Evolutionary conservation across 2,888 invertebrate genomes (phyloP).

Genomic region (Hypercompe scribonia): DNA sequence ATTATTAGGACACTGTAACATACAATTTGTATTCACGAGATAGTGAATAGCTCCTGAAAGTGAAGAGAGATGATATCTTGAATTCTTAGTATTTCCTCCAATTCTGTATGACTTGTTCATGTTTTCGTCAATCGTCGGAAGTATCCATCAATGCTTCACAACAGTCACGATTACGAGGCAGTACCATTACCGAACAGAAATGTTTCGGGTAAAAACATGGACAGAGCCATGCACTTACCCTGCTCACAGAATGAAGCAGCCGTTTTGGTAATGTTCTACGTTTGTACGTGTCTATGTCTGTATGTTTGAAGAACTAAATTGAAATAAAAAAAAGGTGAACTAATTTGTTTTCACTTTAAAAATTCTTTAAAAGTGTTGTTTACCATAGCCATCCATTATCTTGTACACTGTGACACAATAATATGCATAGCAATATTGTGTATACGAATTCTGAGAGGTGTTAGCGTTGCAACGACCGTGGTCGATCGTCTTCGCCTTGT

Average conservation of each 20-base stretch:
- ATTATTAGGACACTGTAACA: no score
- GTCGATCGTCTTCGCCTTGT: slow-evolving; percentile 65
- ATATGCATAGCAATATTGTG: background rate
- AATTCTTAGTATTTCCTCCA: background rate
- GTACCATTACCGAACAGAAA: background rate
- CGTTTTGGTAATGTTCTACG: background rate
- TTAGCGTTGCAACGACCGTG: slow-evolving; percentile 23
- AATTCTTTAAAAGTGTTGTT: background rate
- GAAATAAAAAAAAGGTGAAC: background rate
- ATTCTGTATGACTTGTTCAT: background rate
- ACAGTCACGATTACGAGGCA: background rate
- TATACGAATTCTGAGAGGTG: slow-evolving; percentile 13
- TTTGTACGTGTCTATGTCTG: no score
- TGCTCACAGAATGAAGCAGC: background rate
- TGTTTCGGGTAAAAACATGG: background rate
- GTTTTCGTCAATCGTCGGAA: background rate
- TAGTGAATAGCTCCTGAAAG: no score
- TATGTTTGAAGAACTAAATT: background rate
- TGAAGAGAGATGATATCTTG: no score
- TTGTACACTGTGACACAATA: background rate
- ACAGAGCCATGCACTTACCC: background rate
- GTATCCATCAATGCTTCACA: background rate
- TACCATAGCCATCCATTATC: background rate
- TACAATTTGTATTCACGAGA: no score
- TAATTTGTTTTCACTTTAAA: background rate